These are phyloP conservation scores for Morbakka virulenta DNA, from an alignment of 30 jellyfish, hydroid and myxozoan genomes.

Conservation along the genomic window DNA sequence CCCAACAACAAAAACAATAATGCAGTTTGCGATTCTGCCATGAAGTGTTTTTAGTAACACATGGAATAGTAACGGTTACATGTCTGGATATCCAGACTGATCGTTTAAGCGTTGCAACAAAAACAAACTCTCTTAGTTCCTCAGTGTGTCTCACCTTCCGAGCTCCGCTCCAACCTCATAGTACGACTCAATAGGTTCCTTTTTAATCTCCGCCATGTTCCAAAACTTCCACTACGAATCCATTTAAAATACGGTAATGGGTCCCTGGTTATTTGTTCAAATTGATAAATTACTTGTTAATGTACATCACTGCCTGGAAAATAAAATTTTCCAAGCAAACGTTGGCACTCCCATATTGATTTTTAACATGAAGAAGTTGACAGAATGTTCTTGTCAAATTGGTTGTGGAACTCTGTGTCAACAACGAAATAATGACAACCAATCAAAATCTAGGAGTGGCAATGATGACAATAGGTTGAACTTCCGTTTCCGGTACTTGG, in stretches of 20 bases:
- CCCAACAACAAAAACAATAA: too few relatives aligned
- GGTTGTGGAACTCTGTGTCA: background rate
- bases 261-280: too few relatives aligned
- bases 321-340: background rate
- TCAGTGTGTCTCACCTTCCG: slow-evolving; percentile 95
- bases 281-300: too few relatives aligned
- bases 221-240: background rate
- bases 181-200: slow-evolving; percentile 70
- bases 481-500: background rate
- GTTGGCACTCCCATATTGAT: background rate
- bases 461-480: background rate
- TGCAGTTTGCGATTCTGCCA: too few relatives aligned
- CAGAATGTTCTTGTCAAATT: background rate
- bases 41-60: too few relatives aligned
- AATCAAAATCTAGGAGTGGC: background rate
- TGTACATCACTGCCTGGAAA: background rate
- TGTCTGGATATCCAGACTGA: too few relatives aligned
- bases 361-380: background rate
- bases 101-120: too few relatives aligned
- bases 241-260: background rate
- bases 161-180: slow-evolving; percentile 87
- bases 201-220: slow-evolving; percentile 73
- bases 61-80: too few relatives aligned
- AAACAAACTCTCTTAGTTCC: too few relatives aligned
- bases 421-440: background rate